Base-by-base conservation (phyloP, 1,140 invertebrate species). In the Drosophila pandora region DNA sequence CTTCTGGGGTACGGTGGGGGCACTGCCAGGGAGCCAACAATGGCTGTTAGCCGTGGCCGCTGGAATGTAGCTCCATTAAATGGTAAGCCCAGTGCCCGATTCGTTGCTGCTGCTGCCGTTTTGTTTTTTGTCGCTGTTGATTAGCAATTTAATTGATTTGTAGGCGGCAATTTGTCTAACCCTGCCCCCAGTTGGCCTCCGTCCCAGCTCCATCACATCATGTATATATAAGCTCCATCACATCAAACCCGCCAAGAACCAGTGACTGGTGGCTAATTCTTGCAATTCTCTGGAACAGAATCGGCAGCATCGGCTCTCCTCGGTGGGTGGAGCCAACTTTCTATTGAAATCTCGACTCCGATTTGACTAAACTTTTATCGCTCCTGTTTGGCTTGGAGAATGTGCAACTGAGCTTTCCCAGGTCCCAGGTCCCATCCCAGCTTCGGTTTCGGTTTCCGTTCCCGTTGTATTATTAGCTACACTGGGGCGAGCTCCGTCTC, bases 101-200 rank as follows among this genome's bases (percentile, higher is more conserved):
- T 62, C 76, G 65, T 61, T 75, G 52, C 22, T 67, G 61, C 13
- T 47, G 74, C 62, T 65, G 71, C 65, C 59, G 81, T 88, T 82
- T 87, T 79, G 83, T 88, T 87, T 87, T 63, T 82, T 88, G 82
- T 87, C 79, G 79, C 83, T 30, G 52, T 82, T 75, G 76, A 87
- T 88, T 88, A 76, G 83, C 83, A 88, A 88, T 88, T 88, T 88
- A 88, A 88, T 88, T 88, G 83, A 88, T 88, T 88, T 88, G 83
- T 83, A 83, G 79, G 83, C 84, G 83, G 83, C 83, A 88, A 88
- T 88, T 88, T 88, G 83, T 88, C 83, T 83, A 67, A 45, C 83
- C 82, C 75, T 69, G 55, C 70, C 54, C 54, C 60, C 55, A 25
- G 61, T 75, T 79, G 75, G 79, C 79, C 79, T 83, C 75, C 79